Evolutionary conservation across 1,140 invertebrate genomes (phyloP), one percentile per base, ranked within the genome.

Genomic region (Atta cephalotes): DNA sequence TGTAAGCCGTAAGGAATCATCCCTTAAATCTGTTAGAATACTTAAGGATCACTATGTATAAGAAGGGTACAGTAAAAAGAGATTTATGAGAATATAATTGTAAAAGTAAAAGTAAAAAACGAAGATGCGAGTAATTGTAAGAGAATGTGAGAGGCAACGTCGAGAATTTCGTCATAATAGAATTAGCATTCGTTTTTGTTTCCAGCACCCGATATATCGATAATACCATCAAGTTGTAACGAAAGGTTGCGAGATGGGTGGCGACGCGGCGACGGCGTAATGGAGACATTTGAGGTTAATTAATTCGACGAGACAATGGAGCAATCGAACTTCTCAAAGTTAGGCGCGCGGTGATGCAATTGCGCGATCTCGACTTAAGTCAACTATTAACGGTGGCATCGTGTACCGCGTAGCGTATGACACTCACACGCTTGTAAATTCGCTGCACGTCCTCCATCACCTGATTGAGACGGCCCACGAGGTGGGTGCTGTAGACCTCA

Each of bases 391-490:
- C 12, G 18, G 18, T 18, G 39, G 3, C 60, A 71, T n/a, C 35
- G 28, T 16, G 9, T 18, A 58, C 9, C 16, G 31, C 63, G 49
- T 14, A 18, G 16, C 21, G 14, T 25, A 35, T 60, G 56, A 76
- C 56, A 95, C 96, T 96, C 94, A 98, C 98, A 94, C 97, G 96
- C 94, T 97, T 97, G 94, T 98, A 99, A 94, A 99, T 98, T 66
- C 98, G 96, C 93, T 98, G 97, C 65, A 98, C 97, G 95, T 99
- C 98, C 92, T 99, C 98, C 93, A 97, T 97, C 90, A 98, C 97
- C 91, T 98, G 97, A 88, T 97, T 96, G 88, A 99, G 96, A 53
- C 98, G 96, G 74, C 97, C 96, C 63, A 97, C 97, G 89, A 99
- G 96, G 95, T 98, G 97, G 65, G 97, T 98, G 89, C 97, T 97